phyloP scores from a whole-genome alignment of 2,113 vertebrate species.

The Dasyurus viverrinus region DNA sequence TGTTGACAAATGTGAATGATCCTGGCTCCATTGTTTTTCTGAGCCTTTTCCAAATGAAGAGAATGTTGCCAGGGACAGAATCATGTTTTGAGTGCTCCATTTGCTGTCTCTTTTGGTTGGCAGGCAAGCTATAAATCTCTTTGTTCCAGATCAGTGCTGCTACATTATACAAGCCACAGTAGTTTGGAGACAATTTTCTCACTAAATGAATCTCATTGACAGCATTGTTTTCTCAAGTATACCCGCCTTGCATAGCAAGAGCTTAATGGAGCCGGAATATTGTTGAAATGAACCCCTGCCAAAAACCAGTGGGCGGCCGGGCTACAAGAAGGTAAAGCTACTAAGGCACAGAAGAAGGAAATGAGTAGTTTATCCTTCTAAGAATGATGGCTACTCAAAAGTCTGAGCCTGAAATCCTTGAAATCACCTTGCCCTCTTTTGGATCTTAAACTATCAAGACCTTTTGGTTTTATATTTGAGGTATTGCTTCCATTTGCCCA shows the following conservation, averaged over 20 bases:
- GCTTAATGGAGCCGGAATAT: not conserved
- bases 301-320: not conserved
- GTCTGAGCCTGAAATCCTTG: not conserved
- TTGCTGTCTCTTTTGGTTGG: slow-evolving; percentile 19
- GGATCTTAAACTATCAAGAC: not conserved
- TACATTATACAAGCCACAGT: not conserved
- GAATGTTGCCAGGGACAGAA: not conserved
- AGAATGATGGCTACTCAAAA: not conserved
- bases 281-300: not conserved
- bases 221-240: not conserved
- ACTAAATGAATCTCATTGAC: not conserved
- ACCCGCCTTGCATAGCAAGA: not conserved
- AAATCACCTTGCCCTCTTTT: not conserved
- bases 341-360: not conserved
- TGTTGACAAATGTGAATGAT: not conserved
- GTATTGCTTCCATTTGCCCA: not conserved
- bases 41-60: slow-evolving; percentile 19
- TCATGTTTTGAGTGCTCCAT: not conserved
- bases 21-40: not conserved
- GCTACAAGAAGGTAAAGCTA: not conserved
- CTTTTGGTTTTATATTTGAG: not conserved
- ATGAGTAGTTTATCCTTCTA: not conserved
- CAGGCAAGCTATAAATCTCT: not conserved
- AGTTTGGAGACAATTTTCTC: not conserved
- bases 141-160: not conserved